A percentile compares a stretch with the other conserved stretches of the same genome.
Conservation (phyloP, 1,140 invertebrate species). For the Zaprionus nigranus region DNA sequence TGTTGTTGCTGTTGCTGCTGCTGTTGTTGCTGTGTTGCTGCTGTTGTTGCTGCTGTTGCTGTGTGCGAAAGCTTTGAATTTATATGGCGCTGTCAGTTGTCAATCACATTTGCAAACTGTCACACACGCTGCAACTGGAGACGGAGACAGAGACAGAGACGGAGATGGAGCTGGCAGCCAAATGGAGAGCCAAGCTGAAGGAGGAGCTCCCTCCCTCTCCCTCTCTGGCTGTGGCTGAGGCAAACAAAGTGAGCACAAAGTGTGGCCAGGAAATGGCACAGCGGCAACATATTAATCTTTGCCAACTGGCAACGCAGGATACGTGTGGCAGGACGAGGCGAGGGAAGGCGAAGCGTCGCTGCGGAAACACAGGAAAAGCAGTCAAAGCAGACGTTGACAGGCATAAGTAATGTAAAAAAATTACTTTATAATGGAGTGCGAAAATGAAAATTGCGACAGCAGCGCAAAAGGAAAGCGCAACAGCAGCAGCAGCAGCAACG, state of each 20-base stretch:
- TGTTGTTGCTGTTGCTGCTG: conserved; percentile 14
- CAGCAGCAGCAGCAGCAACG: neutral
- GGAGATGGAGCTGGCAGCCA: neutral
- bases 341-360: conserved; percentile 44
- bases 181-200: conserved; percentile 6
- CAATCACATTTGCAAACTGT: conserved; percentile 83
- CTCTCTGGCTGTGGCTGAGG: neutral
- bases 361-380: conserved; percentile 74
- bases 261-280: conserved; percentile 58
- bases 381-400: conserved; percentile 76
- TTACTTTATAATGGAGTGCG: conserved; percentile 83
- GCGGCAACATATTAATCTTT: conserved; percentile 81
- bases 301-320: conserved; percentile 67
- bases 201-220: neutral
- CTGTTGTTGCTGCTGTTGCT: conserved; percentile 5
- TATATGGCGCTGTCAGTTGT: conserved; percentile 82
- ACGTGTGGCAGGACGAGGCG: conserved; percentile 6
- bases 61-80: conserved; percentile 75
- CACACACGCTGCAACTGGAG: conserved; percentile 63
- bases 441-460: conserved; percentile 78
- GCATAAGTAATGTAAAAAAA: conserved; percentile 82
- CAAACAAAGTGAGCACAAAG: conserved; percentile 58
- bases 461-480: conserved; percentile 26
- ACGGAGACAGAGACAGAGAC: conserved; percentile 16
- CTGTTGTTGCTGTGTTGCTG: conserved; percentile 15